These are phyloP conservation scores for Cyprinodon brontotheroides DNA, from an alignment of 2,113 vertebrate species.

Conservation along the genomic window DNA sequence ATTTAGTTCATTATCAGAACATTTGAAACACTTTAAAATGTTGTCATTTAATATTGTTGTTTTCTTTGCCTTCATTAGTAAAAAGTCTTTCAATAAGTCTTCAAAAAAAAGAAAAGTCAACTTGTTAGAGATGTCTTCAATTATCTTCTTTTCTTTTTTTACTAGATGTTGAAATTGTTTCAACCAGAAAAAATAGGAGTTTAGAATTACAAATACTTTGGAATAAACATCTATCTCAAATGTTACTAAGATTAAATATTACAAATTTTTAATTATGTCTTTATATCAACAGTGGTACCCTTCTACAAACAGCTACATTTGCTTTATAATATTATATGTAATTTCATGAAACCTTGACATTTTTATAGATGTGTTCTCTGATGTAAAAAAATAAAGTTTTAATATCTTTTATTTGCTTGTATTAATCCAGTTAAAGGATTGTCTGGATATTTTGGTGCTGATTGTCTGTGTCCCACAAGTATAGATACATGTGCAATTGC, in stretches of 20 bases:
- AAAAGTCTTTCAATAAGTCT: background rate
- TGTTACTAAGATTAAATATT: no score
- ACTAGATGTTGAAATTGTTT: constrained; percentile 23
- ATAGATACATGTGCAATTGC: constrained; percentile 1
- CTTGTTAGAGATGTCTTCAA: background rate
- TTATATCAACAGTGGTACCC: no score
- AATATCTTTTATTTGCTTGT: no score
- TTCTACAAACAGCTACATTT: no score
- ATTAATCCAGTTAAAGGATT: background rate
- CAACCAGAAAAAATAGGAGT: constrained; percentile 17
- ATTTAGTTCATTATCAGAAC: background rate
- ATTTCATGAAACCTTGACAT: no score
- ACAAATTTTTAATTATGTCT: no score
- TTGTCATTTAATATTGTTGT: background rate
- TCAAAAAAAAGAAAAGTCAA: background rate
- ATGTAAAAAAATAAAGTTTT: no score
- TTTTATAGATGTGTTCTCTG: no score
- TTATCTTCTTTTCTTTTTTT: constrained; percentile 29
- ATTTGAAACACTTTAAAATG: background rate
- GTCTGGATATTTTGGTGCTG: background rate
- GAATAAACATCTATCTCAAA: no score
- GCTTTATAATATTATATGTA: no score
- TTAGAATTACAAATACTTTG: no score
- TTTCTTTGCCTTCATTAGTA: background rate
- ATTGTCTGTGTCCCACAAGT: background rate